A percentile compares a stretch with the other conserved stretches of the same genome.
Evolutionary conservation across 2,888 invertebrate genomes (phyloP).

Genomic region (Stegana nigrithorax): DNA sequence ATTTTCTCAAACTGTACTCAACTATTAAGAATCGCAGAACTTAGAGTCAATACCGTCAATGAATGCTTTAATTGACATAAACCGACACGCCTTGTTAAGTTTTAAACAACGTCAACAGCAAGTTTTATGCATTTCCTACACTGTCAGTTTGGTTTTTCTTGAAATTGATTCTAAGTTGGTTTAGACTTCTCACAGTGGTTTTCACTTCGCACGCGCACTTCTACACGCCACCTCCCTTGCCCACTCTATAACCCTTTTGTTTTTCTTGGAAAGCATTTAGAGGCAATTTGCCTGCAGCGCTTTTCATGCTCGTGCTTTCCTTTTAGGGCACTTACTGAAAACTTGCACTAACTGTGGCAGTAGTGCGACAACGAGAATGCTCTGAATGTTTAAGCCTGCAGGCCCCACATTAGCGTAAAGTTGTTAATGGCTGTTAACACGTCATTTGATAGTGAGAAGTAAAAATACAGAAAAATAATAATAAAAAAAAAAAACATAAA

Average conservation of each 20-base stretch:
- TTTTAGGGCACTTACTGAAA: not conserved
- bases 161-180: not conserved
- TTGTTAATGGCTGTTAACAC: slow-evolving; percentile 37
- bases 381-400: slow-evolving; percentile 20
- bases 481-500: not conserved
- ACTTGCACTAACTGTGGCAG: slow-evolving; percentile 14
- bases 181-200: slow-evolving; percentile 1
- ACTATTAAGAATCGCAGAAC: too few relatives aligned
- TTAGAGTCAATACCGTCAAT: too few relatives aligned
- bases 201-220: not conserved
- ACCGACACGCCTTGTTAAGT: too few relatives aligned
- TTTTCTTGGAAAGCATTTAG: slow-evolving; percentile 52
- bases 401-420: slow-evolving; percentile 40
- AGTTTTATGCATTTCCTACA: slow-evolving; percentile 3
- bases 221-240: not conserved
- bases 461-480: not conserved
- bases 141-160: slow-evolving; percentile 8
- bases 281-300: slow-evolving; percentile 42
- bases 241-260: slow-evolving; percentile 9
- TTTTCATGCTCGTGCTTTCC: not conserved
- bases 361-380: slow-evolving; percentile 21
- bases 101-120: too few relatives aligned
- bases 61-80: too few relatives aligned
- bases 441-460: slow-evolving; percentile 32
- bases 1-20: too few relatives aligned